These are phyloP conservation scores for Pholis gunnellus DNA, from an alignment of 2,113 vertebrate genomes.

Conservation along the genomic window DNA sequence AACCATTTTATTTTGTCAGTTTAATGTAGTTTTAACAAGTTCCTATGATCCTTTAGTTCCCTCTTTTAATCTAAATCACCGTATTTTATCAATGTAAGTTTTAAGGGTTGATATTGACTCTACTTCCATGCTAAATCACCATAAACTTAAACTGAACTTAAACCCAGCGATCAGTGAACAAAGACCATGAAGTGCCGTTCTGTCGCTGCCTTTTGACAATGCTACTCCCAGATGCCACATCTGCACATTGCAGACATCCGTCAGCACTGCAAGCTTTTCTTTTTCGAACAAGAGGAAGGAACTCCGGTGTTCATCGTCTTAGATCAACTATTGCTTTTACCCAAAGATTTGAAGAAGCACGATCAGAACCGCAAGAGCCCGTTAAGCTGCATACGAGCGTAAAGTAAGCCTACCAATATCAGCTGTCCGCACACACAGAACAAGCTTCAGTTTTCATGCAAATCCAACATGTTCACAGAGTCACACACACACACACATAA, in stretches of 20 bases:
- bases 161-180: background rate
- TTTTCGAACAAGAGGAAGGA: constrained; percentile 9
- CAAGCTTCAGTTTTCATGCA: background rate
- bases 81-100: background rate
- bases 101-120: background rate
- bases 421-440: constrained; percentile 4
- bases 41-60: background rate
- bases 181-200: background rate
- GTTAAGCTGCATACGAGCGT: background rate
- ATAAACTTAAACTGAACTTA: background rate
- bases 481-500: constrained; percentile 8
- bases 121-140: background rate
- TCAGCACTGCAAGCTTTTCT: constrained; percentile 15
- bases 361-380: background rate
- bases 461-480: background rate
- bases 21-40: background rate
- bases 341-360: background rate
- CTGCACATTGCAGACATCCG: constrained; percentile 10
- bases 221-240: background rate
- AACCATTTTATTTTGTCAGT: background rate
- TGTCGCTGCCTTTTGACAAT: background rate
- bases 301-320: constrained; percentile 32
- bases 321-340: constrained; percentile 13
- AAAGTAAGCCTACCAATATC: background rate
- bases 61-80: background rate